A percentile compares a stretch with the other conserved stretches of the same genome.
These are phyloP conservation scores for Falco novaeseelandiae DNA, from an alignment of 2,797 vertebrate genomes.

Conservation along the genomic window DNA sequence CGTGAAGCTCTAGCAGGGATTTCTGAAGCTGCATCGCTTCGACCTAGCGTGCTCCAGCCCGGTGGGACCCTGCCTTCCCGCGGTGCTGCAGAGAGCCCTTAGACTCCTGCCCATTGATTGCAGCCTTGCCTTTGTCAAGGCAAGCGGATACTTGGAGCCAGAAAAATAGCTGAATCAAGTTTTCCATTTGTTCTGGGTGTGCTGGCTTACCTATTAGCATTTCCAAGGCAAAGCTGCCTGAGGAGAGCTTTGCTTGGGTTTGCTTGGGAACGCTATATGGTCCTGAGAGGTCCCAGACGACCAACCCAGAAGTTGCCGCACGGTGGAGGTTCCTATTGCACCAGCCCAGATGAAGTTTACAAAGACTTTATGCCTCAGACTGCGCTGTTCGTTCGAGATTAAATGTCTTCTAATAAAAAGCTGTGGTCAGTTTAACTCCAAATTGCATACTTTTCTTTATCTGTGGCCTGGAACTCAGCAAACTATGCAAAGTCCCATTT, in stretches of 20 bases:
- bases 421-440: slow-evolving; percentile 65
- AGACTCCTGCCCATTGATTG: neutral
- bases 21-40: neutral
- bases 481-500: slow-evolving; percentile 54
- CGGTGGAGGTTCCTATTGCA: neutral
- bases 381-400: neutral
- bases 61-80: neutral
- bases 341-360: slow-evolving; percentile 16
- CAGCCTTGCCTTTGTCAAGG: neutral
- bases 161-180: neutral
- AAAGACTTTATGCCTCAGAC: slow-evolving; percentile 12
- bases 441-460: slow-evolving; percentile 56
- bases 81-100: neutral
- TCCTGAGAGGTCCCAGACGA: neutral
- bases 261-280: neutral
- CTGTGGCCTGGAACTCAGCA: slow-evolving; percentile 61
- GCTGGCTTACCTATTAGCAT: slow-evolving; percentile 6
- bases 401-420: slow-evolving; percentile 61
- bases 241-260: neutral
- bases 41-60: rapidly evolving
- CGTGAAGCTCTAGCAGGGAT: neutral
- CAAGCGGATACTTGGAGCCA: neutral
- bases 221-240: slow-evolving; percentile 19
- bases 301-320: neutral
- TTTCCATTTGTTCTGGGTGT: slow-evolving; percentile 14